Percentiles rank a stretch among this genome's conserved stretches.
Conservation (phyloP, 2,113 vertebrate species). For the Orthochromis malagaraziensis region DNA sequence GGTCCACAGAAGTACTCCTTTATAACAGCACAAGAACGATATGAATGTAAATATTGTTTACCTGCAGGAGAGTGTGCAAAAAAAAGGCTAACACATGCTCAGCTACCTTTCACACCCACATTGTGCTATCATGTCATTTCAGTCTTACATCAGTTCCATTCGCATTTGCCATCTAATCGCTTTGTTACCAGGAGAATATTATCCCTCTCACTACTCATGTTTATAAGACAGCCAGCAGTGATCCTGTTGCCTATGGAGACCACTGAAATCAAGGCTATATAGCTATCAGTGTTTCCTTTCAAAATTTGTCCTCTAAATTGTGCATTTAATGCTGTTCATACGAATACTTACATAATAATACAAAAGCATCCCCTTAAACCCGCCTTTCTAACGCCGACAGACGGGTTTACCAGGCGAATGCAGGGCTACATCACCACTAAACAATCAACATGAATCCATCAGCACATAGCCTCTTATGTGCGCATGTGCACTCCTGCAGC, state of each 20-base stretch:
- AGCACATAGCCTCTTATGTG: not conserved
- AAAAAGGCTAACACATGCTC: constrained; percentile 1
- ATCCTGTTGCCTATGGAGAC: constrained; percentile 60
- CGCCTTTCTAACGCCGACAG: not conserved
- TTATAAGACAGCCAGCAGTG: constrained; percentile 38
- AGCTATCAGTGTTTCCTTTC: constrained; percentile 20
- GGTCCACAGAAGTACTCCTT: not conserved
- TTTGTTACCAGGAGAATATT: constrained; percentile 52
- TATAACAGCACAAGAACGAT: not conserved
- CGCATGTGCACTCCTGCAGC: constrained; percentile 15
- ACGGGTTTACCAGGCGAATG: constrained; percentile 8
- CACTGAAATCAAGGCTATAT: constrained; percentile 29
- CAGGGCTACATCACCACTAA: not conserved
- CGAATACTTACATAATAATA: not conserved
- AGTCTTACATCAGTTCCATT: constrained; percentile 6
- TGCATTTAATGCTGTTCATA: constrained; percentile 25
- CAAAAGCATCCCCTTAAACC: not conserved
- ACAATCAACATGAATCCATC: constrained; percentile 15
- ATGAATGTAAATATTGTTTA: not conserved
- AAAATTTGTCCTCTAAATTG: constrained; percentile 26
- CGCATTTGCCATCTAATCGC: constrained; percentile 37
- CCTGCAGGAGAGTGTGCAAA: not conserved
- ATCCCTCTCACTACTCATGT: constrained; percentile 22
- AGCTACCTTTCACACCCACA: constrained; percentile 9
- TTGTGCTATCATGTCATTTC: constrained; percentile 29